phyloP scores from a whole-genome alignment of 2,113 vertebrate genomes.

The Poeciliopsis occidentalis region DNA sequence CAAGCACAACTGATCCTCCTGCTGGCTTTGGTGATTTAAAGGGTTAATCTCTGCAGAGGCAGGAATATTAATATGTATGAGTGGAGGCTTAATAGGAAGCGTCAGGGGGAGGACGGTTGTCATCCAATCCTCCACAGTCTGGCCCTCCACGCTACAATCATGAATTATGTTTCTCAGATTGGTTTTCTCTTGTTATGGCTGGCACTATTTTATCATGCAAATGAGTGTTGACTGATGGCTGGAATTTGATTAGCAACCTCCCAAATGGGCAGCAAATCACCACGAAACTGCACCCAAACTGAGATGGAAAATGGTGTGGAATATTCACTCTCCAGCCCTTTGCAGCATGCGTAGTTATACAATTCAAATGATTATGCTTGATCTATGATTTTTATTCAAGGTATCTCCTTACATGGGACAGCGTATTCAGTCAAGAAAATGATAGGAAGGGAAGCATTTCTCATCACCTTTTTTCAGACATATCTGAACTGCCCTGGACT shows the following conservation, averaged over 20 bases:
- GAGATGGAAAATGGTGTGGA: slow-evolving; percentile 19
- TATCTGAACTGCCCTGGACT: too few relatives aligned
- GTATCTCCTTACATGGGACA: neutral
- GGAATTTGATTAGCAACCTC: slow-evolving; percentile 71
- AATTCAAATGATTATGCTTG: slow-evolving; percentile 8
- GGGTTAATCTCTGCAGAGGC: slow-evolving; percentile 70
- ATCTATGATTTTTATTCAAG: neutral
- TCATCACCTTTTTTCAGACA: slow-evolving; percentile 51
- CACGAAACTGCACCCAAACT: slow-evolving; percentile 31
- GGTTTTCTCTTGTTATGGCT: slow-evolving; percentile 67
- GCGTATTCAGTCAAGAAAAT: slow-evolving; percentile 9
- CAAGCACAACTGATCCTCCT: slow-evolving; percentile 27
- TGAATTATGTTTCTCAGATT: slow-evolving; percentile 75
- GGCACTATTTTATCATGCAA: slow-evolving; percentile 75
- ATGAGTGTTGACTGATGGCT: slow-evolving; percentile 70
- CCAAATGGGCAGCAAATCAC: slow-evolving; percentile 69
- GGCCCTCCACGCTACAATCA: slow-evolving; percentile 38
- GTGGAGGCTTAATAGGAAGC: slow-evolving; percentile 73
- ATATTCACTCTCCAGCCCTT: slow-evolving; percentile 31
- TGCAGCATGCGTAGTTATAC: slow-evolving; percentile 9
- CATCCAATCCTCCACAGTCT: slow-evolving; percentile 59
- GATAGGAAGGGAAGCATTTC: slow-evolving; percentile 48
- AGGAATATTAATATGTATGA: slow-evolving; percentile 81
- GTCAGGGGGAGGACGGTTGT: slow-evolving; percentile 62
- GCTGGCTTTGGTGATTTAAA: slow-evolving; percentile 61